A percentile compares a stretch with the other conserved stretches of the same genome.
Evolutionary conservation across 2,888 invertebrate genomes (phyloP).

Genomic region (Frankliniella intonsa): DNA sequence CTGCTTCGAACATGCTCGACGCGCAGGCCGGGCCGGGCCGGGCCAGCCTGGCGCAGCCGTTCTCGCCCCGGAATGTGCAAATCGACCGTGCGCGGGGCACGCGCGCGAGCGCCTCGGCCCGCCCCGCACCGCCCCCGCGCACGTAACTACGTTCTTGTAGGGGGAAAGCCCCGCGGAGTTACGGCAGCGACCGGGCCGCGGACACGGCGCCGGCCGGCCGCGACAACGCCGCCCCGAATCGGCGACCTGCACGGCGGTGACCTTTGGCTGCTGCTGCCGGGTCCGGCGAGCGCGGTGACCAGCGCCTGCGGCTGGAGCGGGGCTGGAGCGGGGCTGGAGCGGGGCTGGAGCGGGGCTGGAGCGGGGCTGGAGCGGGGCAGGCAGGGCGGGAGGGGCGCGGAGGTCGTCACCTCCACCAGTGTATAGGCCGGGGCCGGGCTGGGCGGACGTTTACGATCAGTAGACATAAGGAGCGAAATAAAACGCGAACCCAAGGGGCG

Average conservation of each 20-base stretch:
- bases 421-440: not conserved
- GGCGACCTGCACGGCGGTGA: no score
- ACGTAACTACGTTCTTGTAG: not conserved
- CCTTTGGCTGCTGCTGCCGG: no score
- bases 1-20: no score
- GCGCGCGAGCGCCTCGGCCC: no score
- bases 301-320: no score
- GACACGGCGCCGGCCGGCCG: not conserved
- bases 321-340: not conserved
- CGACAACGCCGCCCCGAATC: no score
- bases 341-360: not conserved
- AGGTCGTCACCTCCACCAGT: not conserved
- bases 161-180: not conserved
- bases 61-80: not conserved
- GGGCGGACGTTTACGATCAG: conserved; percentile 16
- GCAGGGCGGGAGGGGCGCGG: not conserved
- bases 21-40: not conserved
- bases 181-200: no score
- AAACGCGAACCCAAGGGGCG: not conserved
- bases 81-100: not conserved
- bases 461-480: conserved; percentile 23
- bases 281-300: no score
- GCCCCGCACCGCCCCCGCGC: no score
- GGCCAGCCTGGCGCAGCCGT: not conserved
- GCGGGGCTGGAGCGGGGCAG: no score